phyloP scores from a whole-genome alignment of 1,140 invertebrate species.

The Drosophila azteca region DNA sequence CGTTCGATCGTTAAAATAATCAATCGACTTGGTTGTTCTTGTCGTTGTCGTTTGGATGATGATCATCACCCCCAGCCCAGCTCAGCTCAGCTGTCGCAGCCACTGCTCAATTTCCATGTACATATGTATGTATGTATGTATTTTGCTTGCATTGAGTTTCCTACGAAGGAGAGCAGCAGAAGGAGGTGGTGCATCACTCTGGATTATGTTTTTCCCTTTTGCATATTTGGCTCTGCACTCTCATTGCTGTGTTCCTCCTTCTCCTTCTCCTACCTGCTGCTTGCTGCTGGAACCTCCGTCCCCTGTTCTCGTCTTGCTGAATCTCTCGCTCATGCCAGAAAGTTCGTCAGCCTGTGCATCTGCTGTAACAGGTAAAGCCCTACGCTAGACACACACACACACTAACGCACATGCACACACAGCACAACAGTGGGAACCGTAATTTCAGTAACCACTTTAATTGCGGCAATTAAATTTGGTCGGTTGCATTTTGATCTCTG shows the following conservation, averaged over 20 bases:
- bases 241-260: no score
- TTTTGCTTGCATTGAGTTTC: slow-evolving; percentile 26
- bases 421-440: slow-evolving; percentile 4
- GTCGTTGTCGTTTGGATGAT: slow-evolving; percentile 9
- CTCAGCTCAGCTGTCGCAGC: background rate
- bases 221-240: slow-evolving; percentile 6
- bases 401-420: background rate
- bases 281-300: no score
- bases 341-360: slow-evolving; percentile 35
- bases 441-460: slow-evolving; percentile 49
- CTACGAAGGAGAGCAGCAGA: no score
- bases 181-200: background rate
- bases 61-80: slow-evolving; percentile 23
- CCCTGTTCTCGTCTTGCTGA: no score
- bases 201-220: slow-evolving; percentile 11
- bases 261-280: slow-evolving; percentile 21
- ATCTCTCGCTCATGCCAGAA: slow-evolving; percentile 18
- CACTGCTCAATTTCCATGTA: slow-evolving; percentile 21
- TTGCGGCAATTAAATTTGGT: slow-evolving; percentile 40
- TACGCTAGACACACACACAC: no score
- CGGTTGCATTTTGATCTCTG: slow-evolving; percentile 33
- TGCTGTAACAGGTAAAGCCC: slow-evolving; percentile 21
- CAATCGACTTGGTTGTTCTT: slow-evolving; percentile 20
- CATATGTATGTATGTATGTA: background rate
- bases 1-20: slow-evolving; percentile 45